Evolutionary conservation across 2,888 invertebrate genomes (phyloP).

Genomic region (Synergus itoensis): DNA sequence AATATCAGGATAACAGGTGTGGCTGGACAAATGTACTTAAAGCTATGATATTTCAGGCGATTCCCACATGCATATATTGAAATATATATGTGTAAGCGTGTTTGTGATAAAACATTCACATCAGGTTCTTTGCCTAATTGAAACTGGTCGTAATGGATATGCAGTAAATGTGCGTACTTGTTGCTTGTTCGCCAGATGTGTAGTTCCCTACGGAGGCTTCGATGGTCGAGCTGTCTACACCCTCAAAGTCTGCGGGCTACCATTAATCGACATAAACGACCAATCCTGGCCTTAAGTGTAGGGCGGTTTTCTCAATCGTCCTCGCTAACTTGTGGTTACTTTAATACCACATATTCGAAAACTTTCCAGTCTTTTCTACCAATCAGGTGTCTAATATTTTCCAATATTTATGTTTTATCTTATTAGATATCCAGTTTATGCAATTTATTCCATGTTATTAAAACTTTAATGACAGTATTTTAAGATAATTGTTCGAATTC

Average conservation of each 20-base stretch:
- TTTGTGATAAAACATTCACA: background rate
- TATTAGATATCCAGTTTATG: background rate
- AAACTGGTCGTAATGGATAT: constrained; percentile 40
- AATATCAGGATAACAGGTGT: background rate
- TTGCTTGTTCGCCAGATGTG: constrained; percentile 69
- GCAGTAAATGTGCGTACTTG: constrained; percentile 64
- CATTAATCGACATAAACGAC: constrained; percentile 65
- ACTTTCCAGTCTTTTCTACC: background rate
- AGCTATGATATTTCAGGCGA: constrained; percentile 13
- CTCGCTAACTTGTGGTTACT: constrained; percentile 30
- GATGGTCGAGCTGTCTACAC: constrained; percentile 48
- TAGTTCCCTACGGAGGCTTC: constrained; percentile 55
- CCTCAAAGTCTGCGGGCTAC: constrained; percentile 62
- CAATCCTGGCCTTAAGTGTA: constrained; percentile 55
- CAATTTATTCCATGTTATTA: too few species aligned
- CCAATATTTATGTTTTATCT: background rate
- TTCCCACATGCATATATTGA: background rate
- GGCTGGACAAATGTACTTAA: background rate
- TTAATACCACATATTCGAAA: background rate
- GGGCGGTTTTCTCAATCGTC: constrained; percentile 47
- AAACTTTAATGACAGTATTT: too few species aligned
- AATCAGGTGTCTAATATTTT: background rate
- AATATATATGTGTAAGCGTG: constrained; percentile 6
- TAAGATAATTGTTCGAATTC: too few species aligned
- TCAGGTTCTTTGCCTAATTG: constrained; percentile 40